A percentile compares a stretch with the other conserved stretches of the same genome.
Conservation (phyloP, 2,113 vertebrate species). For the Casuarius casuarius region DNA sequence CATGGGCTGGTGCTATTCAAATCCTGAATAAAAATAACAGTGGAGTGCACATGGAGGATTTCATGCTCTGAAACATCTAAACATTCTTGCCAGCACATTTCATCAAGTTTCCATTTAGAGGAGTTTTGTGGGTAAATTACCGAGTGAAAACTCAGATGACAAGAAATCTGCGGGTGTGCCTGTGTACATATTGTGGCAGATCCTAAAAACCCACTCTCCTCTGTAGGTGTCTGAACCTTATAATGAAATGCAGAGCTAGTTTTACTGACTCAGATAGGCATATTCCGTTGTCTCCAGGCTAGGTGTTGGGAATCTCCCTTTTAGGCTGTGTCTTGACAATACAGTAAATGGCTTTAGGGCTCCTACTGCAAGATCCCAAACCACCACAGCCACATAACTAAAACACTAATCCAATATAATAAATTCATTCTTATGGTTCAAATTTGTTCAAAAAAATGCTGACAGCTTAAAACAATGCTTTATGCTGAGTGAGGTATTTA, state of each 20-base stretch:
- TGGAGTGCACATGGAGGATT: background rate
- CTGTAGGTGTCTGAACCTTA: background rate
- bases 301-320: background rate
- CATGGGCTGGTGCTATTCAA: background rate
- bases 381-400: background rate
- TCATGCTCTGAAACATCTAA: background rate
- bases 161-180: background rate
- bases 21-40: background rate
- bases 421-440: background rate
- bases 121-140: constrained; percentile 16
- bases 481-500: background rate
- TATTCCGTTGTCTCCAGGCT: background rate
- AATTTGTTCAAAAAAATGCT: background rate
- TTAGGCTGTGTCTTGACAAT: background rate
- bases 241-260: background rate
- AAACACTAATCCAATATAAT: background rate
- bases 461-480: background rate
- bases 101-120: background rate
- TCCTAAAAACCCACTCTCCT: background rate
- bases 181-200: background rate
- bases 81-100: background rate
- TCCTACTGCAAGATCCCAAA: background rate
- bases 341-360: background rate
- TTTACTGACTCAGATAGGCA: background rate
- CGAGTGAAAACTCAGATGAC: background rate